These are phyloP conservation scores for Mormyrops attenuatus DNA, from an alignment of 2,797 vertebrate species.

Conservation along the genomic window DNA sequence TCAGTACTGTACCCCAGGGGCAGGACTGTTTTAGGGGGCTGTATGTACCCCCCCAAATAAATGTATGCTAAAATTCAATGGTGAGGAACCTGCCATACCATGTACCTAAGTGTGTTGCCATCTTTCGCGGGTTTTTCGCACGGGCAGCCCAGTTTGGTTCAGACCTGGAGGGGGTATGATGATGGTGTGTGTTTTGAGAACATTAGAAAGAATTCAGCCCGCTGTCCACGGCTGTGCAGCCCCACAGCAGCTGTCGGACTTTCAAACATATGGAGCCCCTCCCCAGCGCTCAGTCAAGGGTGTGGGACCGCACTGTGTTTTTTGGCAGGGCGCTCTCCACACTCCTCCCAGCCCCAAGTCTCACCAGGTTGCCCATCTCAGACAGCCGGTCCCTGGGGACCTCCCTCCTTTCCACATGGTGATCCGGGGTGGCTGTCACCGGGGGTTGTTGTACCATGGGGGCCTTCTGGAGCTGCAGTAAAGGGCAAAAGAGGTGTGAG, in stretches of 20 bases:
- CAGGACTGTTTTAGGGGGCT: neutral
- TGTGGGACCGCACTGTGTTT: neutral
- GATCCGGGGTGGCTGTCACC: slow-evolving; percentile 48
- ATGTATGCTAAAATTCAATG: neutral
- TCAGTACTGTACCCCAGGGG: neutral
- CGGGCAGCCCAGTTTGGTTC: neutral
- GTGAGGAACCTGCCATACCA: neutral
- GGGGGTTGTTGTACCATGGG: slow-evolving; percentile 53
- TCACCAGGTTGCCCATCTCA: slow-evolving; percentile 66
- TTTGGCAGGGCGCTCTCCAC: neutral
- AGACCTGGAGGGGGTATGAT: neutral
- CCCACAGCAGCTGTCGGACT: neutral
- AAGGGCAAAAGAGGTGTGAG: neutral
- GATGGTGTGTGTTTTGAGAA: neutral
- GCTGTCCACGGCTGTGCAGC: neutral
- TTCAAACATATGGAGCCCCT: neutral
- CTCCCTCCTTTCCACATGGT: slow-evolving; percentile 62
- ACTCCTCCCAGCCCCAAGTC: slow-evolving; percentile 14
- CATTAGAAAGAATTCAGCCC: neutral
- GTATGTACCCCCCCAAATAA: neutral
- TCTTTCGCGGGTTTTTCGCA: neutral
- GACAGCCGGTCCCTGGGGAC: slow-evolving; percentile 50
- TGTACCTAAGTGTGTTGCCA: neutral
- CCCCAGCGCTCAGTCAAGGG: neutral
- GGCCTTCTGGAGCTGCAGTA: slow-evolving; percentile 56